Conservation (phyloP, 2,888 invertebrate species). For the Acleris literana region DNA sequence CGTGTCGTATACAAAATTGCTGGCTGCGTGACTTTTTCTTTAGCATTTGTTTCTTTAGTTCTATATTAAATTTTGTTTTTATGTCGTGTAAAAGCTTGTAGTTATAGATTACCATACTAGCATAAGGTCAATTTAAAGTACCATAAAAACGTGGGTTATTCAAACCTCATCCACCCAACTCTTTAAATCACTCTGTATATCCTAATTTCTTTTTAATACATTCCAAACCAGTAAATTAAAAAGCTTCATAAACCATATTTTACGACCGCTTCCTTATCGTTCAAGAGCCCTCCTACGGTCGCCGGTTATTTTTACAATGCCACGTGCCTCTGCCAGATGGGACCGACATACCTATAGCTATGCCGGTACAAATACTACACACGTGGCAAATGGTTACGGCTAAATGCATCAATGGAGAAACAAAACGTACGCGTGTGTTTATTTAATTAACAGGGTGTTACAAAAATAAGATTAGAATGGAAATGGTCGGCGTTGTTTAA, state of each 20-base stretch:
- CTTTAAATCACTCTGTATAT: not conserved
- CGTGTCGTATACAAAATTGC: no score
- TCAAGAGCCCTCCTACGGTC: constrained; percentile 30
- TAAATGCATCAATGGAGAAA: constrained; percentile 23
- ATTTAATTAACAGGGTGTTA: not conserved
- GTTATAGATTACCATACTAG: no score
- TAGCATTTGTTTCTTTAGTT: no score
- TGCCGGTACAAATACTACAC: not conserved
- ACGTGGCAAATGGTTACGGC: constrained; percentile 14
- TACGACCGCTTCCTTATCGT: constrained; percentile 30
- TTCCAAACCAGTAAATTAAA: not conserved
- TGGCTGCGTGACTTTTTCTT: no score
- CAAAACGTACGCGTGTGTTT: constrained; percentile 13
- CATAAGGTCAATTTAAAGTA: no score
- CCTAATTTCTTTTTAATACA: not conserved
- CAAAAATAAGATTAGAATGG: no score
- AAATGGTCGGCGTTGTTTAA: no score
- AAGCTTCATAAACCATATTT: constrained; percentile 1
- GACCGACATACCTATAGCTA: constrained; percentile 1
- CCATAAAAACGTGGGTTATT: no score
- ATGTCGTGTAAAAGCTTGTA: no score
- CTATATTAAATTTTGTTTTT: no score
- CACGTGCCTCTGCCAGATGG: constrained; percentile 30
- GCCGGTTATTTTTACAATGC: constrained; percentile 33
- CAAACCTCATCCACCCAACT: not conserved